A percentile compares a stretch with the other conserved stretches of the same genome.
phyloP scores from a whole-genome alignment of 1,140 invertebrate species.

The Orius laevigatus region DNA sequence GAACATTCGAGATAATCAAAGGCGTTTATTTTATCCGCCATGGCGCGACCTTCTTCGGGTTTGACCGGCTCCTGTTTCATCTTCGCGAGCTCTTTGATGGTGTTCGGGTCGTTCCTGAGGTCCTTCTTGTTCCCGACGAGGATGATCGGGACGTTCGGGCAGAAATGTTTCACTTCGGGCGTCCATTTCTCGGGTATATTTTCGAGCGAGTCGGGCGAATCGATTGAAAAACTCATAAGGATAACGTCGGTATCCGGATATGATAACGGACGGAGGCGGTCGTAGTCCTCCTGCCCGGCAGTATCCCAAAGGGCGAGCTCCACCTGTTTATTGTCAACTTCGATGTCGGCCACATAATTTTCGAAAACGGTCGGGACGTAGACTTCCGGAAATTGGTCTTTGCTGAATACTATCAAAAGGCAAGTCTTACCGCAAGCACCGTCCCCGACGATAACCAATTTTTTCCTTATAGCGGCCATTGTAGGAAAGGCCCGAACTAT shows the following conservation, averaged over 20 bases:
- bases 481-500: slow-evolving; percentile 19
- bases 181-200: slow-evolving; percentile 98
- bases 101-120: slow-evolving; percentile 90
- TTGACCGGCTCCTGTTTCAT: slow-evolving; percentile 99
- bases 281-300: slow-evolving; percentile 96
- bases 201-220: slow-evolving; percentile 90
- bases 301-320: slow-evolving; percentile 96
- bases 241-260: slow-evolving; percentile 98
- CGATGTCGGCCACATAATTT: slow-evolving; percentile 96
- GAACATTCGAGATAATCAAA: slow-evolving; percentile 99
- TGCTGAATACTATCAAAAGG: slow-evolving; percentile 92
- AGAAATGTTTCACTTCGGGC: slow-evolving; percentile 94
- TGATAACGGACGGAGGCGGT: slow-evolving; percentile 84
- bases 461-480: slow-evolving; percentile 97
- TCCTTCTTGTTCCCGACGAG: slow-evolving; percentile 94
- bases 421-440: slow-evolving; percentile 98
- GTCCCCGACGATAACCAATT: slow-evolving; percentile 98
- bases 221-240: slow-evolving; percentile 95
- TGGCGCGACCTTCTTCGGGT: slow-evolving; percentile 89
- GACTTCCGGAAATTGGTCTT: slow-evolving; percentile 97
- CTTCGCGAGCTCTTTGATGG: slow-evolving; percentile 89
- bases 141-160: slow-evolving; percentile 94
- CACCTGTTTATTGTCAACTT: slow-evolving; percentile 91
- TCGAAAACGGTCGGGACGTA: slow-evolving; percentile 98
- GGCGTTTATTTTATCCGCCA: slow-evolving; percentile 99